Evolutionary conservation across 1,140 invertebrate species (phyloP).

Genomic region (Drosophila busckii): DNA sequence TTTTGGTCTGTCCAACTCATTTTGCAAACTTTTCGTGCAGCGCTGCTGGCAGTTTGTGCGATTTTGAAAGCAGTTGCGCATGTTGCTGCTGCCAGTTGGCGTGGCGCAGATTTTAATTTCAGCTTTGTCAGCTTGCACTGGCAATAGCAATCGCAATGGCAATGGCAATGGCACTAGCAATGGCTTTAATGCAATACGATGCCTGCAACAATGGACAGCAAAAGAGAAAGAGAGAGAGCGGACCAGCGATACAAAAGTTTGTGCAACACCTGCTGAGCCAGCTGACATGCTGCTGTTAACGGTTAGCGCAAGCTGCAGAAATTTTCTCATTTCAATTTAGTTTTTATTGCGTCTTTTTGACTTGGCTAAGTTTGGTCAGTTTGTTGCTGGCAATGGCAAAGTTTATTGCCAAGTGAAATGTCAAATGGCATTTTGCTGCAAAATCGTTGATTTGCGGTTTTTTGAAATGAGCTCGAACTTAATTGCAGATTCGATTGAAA

Average conservation of each 20-base stretch:
- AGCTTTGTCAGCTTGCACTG: conserved; percentile 28
- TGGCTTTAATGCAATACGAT: conserved; percentile 37
- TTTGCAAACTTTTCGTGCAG: conserved; percentile 45
- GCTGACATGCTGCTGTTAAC: conserved; percentile 16
- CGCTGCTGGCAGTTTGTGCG: conserved; percentile 49
- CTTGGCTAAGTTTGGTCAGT: neutral
- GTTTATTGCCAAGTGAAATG: conserved; percentile 33
- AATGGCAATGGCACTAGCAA: too few species aligned
- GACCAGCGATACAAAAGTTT: conserved; percentile 15
- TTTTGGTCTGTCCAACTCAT: conserved; percentile 36
- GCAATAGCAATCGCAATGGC: too few species aligned
- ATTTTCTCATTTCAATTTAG: neutral
- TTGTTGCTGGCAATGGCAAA: conserved; percentile 19
- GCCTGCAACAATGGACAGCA: conserved; percentile 23
- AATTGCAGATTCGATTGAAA: conserved; percentile 68
- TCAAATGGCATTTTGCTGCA: conserved; percentile 39
- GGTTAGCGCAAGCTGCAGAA: conserved; percentile 9
- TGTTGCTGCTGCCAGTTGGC: conserved; percentile 15
- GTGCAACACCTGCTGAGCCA: conserved; percentile 7
- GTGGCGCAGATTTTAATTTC: conserved; percentile 25
- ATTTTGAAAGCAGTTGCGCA: conserved; percentile 40
- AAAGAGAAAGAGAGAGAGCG: conserved; percentile 1
- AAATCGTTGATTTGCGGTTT: conserved; percentile 34
- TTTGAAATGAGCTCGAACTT: conserved; percentile 45
- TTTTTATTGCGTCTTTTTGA: neutral